Percentiles rank a stretch among this genome's conserved stretches.
These are phyloP conservation scores for Riparia riparia DNA, from an alignment of 2,113 vertebrate genomes.

Conservation along the genomic window DNA sequence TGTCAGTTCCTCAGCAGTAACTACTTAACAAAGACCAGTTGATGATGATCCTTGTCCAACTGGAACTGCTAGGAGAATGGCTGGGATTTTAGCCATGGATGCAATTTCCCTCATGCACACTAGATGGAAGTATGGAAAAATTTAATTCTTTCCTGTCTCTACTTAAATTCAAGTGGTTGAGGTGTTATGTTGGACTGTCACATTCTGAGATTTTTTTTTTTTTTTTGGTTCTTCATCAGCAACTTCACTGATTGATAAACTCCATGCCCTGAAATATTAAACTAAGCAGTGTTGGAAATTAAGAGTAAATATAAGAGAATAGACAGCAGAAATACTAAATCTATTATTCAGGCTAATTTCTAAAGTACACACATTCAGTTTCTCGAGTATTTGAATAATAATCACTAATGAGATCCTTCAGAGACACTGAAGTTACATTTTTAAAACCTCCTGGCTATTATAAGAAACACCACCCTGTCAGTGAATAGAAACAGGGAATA, in stretches of 20 bases:
- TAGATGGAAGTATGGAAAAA: conserved; percentile 66
- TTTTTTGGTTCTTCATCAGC: not conserved
- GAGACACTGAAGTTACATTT: not conserved
- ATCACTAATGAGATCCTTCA: not conserved
- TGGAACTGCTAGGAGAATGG: not conserved
- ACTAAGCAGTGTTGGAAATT: not conserved
- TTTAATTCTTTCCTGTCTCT: not conserved
- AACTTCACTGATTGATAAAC: not conserved
- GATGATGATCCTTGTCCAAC: not conserved
- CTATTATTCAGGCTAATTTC: not conserved
- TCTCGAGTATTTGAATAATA: not conserved
- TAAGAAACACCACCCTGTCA: not conserved
- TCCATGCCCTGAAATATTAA: not conserved
- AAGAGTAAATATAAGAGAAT: not conserved
- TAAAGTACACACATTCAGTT: not conserved
- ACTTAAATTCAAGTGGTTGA: not conserved
- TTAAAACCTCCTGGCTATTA: not conserved
- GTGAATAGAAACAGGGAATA: not conserved
- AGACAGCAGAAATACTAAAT: not conserved
- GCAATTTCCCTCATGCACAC: conserved; percentile 60
- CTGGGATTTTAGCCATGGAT: not conserved
- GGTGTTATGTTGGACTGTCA: not conserved
- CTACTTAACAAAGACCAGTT: not conserved
- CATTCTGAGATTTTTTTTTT: not conserved
- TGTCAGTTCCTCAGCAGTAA: not conserved